Conservation (phyloP, 2,797 vertebrate genomes). For the Streptopelia turtur region DNA sequence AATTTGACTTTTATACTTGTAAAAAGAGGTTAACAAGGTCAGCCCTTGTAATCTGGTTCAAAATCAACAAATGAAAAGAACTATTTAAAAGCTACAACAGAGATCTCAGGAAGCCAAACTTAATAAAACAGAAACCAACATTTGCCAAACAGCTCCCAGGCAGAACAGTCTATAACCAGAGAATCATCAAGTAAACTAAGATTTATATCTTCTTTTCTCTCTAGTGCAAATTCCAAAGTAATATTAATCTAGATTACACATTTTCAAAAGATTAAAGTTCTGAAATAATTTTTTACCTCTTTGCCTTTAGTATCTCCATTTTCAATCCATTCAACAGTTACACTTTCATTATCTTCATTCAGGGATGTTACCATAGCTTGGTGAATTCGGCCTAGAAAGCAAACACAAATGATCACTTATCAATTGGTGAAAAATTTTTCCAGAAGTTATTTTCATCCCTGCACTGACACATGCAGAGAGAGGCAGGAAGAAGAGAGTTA, state of each 20-base stretch:
- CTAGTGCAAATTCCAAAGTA: not conserved
- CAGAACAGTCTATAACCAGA: not conserved
- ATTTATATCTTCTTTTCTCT: not conserved
- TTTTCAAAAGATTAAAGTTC: not conserved
- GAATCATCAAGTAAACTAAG: not conserved
- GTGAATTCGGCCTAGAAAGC: constrained; percentile 91
- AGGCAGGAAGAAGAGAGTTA: not conserved
- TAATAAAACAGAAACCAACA: not conserved
- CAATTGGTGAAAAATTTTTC: not conserved
- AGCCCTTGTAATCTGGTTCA: not conserved
- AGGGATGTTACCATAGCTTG: constrained; percentile 98
- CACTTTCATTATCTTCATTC: constrained; percentile 95
- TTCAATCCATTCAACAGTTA: constrained; percentile 99
- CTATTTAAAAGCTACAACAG: not conserved
- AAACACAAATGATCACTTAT: not conserved
- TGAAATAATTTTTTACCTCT: constrained; percentile 82
- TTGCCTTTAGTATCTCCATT: constrained; percentile 99
- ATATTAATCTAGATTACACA: not conserved
- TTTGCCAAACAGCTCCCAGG: not conserved
- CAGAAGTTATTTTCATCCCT: not conserved
- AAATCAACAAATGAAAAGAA: not conserved
- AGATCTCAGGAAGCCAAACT: not conserved
- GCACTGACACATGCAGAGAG: not conserved
- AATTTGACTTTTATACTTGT: not conserved
- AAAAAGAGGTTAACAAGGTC: not conserved